These are phyloP conservation scores for Spatula versicolor DNA, from an alignment of 2,797 vertebrate species.

Conservation along the genomic window DNA sequence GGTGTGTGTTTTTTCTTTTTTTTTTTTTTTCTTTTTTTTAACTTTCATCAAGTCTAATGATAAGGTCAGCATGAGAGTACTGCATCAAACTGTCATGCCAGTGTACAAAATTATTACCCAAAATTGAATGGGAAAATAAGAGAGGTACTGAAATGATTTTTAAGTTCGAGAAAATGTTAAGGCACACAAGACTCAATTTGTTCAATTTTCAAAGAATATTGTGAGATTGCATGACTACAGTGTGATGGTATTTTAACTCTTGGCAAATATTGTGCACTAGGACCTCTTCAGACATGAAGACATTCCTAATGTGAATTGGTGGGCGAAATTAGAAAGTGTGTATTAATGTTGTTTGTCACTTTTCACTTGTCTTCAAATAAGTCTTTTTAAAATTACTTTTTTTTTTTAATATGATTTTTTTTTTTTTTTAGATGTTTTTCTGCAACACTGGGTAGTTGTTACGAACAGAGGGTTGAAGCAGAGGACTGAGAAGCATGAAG, in stretches of 20 bases:
- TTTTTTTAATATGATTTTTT: neutral
- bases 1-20: neutral
- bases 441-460: neutral
- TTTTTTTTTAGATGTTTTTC: neutral
- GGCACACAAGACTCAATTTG: neutral
- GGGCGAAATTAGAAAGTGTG: neutral
- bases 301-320: neutral
- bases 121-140: neutral
- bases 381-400: neutral
- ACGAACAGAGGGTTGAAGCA: neutral
- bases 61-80: neutral
- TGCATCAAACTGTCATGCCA: neutral
- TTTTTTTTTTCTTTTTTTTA: neutral
- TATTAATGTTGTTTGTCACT: neutral
- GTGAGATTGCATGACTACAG: neutral
- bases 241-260: neutral
- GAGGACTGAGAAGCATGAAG: neutral
- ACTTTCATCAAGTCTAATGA: neutral
- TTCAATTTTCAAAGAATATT: neutral
- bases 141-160: neutral
- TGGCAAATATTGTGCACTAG: neutral
- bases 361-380: neutral
- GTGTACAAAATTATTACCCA: neutral
- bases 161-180: neutral
- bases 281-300: neutral